Evolutionary conservation across 1,140 invertebrate genomes (phyloP).

Genomic region (Dryas iulia): DNA sequence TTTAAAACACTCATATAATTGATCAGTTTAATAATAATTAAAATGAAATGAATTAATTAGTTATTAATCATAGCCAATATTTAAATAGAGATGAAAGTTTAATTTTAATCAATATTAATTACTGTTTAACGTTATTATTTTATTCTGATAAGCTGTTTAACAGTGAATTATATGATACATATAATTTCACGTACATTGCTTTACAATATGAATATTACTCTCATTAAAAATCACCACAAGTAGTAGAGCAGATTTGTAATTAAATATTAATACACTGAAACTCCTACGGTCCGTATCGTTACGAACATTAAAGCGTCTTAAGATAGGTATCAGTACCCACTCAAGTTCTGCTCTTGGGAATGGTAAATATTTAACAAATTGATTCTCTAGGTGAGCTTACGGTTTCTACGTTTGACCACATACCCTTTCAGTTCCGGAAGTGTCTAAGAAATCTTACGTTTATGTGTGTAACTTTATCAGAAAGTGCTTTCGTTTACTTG

Average conservation of each 20-base stretch:
- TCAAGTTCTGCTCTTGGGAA: constrained; percentile 43
- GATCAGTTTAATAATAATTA: not conserved
- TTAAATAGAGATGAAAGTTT: not conserved
- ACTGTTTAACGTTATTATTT: not conserved
- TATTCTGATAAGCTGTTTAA: not conserved
- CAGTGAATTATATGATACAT: not conserved
- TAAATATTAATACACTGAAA: constrained; percentile 30
- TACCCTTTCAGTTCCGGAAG: constrained; percentile 66
- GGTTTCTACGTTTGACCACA: constrained; percentile 60
- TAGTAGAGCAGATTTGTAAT: constrained; percentile 20
- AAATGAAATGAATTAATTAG: not conserved
- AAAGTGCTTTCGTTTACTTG: constrained; percentile 23
- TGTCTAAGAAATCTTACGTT: constrained; percentile 48
- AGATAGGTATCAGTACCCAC: constrained; percentile 30
- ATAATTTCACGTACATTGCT: not conserved
- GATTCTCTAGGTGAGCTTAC: constrained; percentile 59
- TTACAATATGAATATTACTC: not conserved
- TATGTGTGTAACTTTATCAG: constrained; percentile 43
- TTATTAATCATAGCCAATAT: not conserved
- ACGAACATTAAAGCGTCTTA: constrained; percentile 48
- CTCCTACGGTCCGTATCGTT: constrained; percentile 21
- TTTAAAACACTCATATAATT: not conserved
- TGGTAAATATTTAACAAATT: constrained; percentile 72
- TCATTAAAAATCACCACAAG: not conserved
- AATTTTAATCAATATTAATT: not conserved